Base-by-base conservation (phyloP, 2,888 invertebrate species). In the Agrenia bidenticulata region DNA sequence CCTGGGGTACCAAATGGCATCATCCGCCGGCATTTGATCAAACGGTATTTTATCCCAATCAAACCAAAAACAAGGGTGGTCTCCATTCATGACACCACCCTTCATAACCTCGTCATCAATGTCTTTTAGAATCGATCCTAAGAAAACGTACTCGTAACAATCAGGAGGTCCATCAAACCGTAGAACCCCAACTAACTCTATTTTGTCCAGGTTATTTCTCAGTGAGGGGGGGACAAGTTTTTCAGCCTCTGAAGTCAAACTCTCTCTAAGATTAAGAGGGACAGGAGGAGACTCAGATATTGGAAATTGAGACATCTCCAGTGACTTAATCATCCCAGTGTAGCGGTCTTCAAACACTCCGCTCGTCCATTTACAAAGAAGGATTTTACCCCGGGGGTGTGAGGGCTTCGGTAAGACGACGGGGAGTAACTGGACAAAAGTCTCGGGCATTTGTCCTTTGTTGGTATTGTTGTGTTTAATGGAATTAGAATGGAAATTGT, bases 1-100 rank as follows among this genome's bases (percentile, higher is more conserved):
- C 51, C 62, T 56, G 1, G 69, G 66, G 51, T 70, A 70, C 69
- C 69, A 70, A 17, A 66, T n/a, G 2, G 53, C 64, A 53, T 70
- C 69, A 56, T 70, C 69, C 5, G 58, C 66, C 21, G 69, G 69
- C 69, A 70, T 70, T 51, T 70, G 51, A 2, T 51, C 24, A 39
- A 54, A 70, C 17, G 69, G 69, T 32, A 70, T 70, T 32, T 62
- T n/a, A 7, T 62, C 26, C 66, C 64, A 67, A 32, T 62, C 37
- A 53, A 56, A 70, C 69, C 69, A 70, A 41, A 15, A 45, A 21
- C 66, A 70, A 5, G 60, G 51, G 57, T 66, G 51, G 7, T 49
- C 60, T 17, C 42, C 60, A n/a, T 15, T 1, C 13, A 61, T 11
- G 17, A 27, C 21, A 26, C 37, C 27, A 15, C 15, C 17, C 11